Evolutionary conservation across 1,140 invertebrate species (phyloP).

Genomic region (Leptestheria dahalacensis): DNA sequence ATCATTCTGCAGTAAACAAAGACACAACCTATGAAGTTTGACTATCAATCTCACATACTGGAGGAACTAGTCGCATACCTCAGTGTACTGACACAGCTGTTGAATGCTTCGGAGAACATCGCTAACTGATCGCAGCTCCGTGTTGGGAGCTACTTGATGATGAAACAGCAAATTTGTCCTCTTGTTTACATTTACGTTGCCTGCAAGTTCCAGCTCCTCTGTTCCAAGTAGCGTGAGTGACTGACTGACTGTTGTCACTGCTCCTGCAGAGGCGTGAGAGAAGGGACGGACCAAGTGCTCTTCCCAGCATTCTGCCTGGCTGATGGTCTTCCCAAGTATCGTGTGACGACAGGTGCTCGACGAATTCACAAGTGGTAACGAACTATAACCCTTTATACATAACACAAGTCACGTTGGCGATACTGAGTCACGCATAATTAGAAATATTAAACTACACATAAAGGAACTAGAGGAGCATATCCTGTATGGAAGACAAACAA

Average conservation of each 20-base stretch:
- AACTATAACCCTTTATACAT: conserved; percentile 37
- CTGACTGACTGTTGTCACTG: conserved; percentile 29
- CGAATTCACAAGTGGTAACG: conserved; percentile 56
- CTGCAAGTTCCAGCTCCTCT: not conserved
- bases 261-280: conserved; percentile 30
- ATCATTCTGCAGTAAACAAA: not conserved
- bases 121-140: not conserved
- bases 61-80: too few relatives aligned
- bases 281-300: conserved; percentile 62
- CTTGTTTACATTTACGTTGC: conserved; percentile 11
- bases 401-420: not conserved
- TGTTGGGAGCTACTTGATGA: not conserved
- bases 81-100: conserved; percentile 16
- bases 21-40: too few relatives aligned
- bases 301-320: conserved; percentile 55
- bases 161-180: conserved; percentile 1
- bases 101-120: conserved; percentile 15
- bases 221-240: conserved; percentile 22
- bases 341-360: conserved; percentile 54
- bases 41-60: too few relatives aligned
- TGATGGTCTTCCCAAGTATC: conserved; percentile 60
- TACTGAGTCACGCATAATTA: not conserved
- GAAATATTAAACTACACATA: too few relatives aligned
- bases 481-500: too few relatives aligned
- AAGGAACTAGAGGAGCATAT: too few relatives aligned